Evolutionary conservation across 2,113 vertebrate species (phyloP), one percentile per base, ranked within the genome.

Genomic region (Lonchura striata): DNA sequence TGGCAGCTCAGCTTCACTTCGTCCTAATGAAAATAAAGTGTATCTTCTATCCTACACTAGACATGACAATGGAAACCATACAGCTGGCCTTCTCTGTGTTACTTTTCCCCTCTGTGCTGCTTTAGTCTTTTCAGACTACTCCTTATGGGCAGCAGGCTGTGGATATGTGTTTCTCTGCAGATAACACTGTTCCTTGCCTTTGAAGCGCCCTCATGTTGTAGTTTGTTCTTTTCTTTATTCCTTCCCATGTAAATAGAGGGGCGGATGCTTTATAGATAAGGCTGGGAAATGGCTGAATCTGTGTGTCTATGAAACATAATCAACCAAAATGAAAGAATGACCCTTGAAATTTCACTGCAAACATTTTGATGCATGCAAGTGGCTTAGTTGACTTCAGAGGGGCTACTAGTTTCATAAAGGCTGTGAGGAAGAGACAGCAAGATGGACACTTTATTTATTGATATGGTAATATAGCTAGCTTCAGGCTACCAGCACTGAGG

Each of bases 11-110:
- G 82, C 80, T 92, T 91, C 39, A 59, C 78, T 94, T 91, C 79
- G 60, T 31, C 71, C 86, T 94, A 83, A 94, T 61, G 88, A 96
- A 92, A 95, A 81, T 69, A 86, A 90, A 49, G 60, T 83, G 49
- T 44, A 81, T 82, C 60, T 79, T 69, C 74, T 88, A 33, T 57
- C 23, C 54, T 85, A 18, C 25, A 46, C 71, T n/a, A 92, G 41
- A 82, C n/a, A 84, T 30, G 88, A 71, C 70, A 88, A 78, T 60
- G 8, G 5, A 90, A 94, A 83, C 57, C 35, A 22, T 95, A 87
- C 46, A 93, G 71, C 37, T 90, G 85, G 53, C 56, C 65, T 88
- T 95, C 70, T 65, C 53, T 24, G 46, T 70, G 54, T 77, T 80
- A 33, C 64, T 90, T 95, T 88, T 90, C 3, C 17, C 44, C 80